Base-by-base conservation (phyloP, 2,113 vertebrate genomes). In the Sturnira hondurensis region DNA sequence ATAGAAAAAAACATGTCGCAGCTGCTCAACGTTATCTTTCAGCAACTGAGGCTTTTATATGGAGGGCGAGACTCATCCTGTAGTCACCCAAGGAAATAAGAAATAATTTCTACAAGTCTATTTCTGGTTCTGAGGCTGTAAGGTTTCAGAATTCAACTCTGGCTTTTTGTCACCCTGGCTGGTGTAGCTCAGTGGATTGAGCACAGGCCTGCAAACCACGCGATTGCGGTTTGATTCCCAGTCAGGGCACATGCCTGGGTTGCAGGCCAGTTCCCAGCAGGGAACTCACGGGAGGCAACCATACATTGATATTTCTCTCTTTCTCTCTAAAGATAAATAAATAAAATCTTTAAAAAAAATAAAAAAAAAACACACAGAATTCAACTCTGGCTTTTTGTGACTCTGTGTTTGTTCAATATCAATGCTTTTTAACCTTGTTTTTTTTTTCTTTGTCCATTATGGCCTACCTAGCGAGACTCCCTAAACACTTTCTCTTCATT, bases 81-180 rank as follows among this genome's bases (percentile, higher is more conserved):
- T 47, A 84, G 58, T 89, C 26, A 78, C 24, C 9, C 12, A 78
- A 71, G 41, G 73, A 80, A 28, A 74, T 47, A 86, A 87, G 70
- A 91, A 78, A 86, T n/a, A 82, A 94, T 68, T 73, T 16, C 65
- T 38, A n/a, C 9, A 65, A 43, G 43, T 95, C 50, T 73, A 56
- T 68, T 85, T 56, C 38, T 93, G 45, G 33, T 58, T 80, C 63
- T 33, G 10, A 93, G 93, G 63, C 19, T 52, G 1, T 6, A 65
- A 77, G 28, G 9, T 87, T 94, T 86, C 70, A 81, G 68, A 81
- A 43, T 86, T 93, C 65, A 97, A 80, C 73, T 15, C 74, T 16
- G 5, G 7, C 10, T 71, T 91, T 71, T 56, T 13, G 31, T 45
- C 38, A n/a, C 7, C 33, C 67, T 86, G 5, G n/a, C n/a, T n/a